Evolutionary conservation across 1,140 invertebrate species (phyloP).

Genomic region (Tenebrio molitor): DNA sequence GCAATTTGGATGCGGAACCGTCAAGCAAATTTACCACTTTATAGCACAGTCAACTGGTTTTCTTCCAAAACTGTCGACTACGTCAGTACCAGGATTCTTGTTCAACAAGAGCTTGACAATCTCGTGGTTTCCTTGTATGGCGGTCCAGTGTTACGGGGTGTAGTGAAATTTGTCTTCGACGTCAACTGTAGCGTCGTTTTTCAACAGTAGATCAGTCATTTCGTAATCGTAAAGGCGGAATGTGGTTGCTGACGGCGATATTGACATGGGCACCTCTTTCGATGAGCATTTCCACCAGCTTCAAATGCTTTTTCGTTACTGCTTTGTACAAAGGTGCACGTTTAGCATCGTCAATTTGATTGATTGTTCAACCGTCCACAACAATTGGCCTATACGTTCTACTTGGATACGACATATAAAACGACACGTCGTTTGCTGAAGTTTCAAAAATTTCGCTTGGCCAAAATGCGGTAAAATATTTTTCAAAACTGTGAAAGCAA

Average conservation of each 20-base stretch:
- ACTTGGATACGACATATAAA: background rate
- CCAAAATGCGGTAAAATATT: too few species aligned
- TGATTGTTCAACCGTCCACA: background rate
- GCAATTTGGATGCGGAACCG: background rate
- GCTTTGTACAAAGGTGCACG: background rate
- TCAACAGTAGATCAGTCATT: background rate
- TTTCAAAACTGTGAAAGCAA: too few species aligned
- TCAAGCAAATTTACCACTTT: background rate
- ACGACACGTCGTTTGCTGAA: background rate
- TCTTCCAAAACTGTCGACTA: background rate
- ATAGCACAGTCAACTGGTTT: conserved; percentile 4
- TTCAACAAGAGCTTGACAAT: background rate
- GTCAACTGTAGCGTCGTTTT: background rate
- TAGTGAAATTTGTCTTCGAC: background rate
- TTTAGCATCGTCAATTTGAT: background rate
- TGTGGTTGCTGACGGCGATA: background rate
- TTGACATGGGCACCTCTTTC: background rate
- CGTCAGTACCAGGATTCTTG: background rate
- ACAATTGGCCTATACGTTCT: background rate
- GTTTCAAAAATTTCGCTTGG: too few species aligned
- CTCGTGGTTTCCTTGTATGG: background rate
- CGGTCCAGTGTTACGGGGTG: background rate
- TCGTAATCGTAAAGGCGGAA: background rate
- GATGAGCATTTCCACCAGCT: background rate
- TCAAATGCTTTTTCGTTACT: background rate